Base-by-base conservation (phyloP, 2,797 vertebrate species). In the Notolepis coatsorum region DNA sequence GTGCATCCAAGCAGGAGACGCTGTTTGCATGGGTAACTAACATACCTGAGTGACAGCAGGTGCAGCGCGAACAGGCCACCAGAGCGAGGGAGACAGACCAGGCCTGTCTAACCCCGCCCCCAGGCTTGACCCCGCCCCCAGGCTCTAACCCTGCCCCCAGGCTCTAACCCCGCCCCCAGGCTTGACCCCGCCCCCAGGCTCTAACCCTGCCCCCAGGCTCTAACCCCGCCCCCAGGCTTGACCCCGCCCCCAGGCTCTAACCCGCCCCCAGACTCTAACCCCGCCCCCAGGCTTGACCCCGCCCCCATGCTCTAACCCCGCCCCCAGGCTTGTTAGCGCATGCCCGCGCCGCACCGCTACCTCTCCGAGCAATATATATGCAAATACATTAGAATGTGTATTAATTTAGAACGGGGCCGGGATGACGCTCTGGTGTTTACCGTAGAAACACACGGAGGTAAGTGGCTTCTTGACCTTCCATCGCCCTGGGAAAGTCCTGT, bases 291-390 rank as follows among this genome's bases (percentile, higher is more conserved):
- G 31, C 61, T 66, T 20, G 59, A 66, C 30, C 42, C 31, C 10
- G 56, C 47, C n/a, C n/a, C 57, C 30, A 28, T 54, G 31, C 61
- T 21, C 37, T 48, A 52, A 66, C 30, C 42, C 31, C 10, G 56
- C 47, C 57, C 30, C 57, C 30, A 28, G 58, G 31, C 61, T 66
- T 20, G 59, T 68, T 57, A 60, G 37, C 38, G n/a, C n/a, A n/a
- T n/a, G n/a, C 12, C 63, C 42, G 33, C 53, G 9, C 39, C 1
- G 12, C 20, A 18, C 17, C 12, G 31, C 6, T 7, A 50, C 38
- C 49, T 8, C 43, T 60, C 61, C 27, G 18, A 63, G 61, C 55
- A 64, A 48, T 60, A 55, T 63, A 43, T 49, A 69, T 67, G 52
- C 55, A 61, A 47, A 68, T 57, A 12, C n/a, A 51, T 59, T 8